Base-by-base conservation (phyloP, 2,113 vertebrate genomes). In the Lontra canadensis region DNA sequence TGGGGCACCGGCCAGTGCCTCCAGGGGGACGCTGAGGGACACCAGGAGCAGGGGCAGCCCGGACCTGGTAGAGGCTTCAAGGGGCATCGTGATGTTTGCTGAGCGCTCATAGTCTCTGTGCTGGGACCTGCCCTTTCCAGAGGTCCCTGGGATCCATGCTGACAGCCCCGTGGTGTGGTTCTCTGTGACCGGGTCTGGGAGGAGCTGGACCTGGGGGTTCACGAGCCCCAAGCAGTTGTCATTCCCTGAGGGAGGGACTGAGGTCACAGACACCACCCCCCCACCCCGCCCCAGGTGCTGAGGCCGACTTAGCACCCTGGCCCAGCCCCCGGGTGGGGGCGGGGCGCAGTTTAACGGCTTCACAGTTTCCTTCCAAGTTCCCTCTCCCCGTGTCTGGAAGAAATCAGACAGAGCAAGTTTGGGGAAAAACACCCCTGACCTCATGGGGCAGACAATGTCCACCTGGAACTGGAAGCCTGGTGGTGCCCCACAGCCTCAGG, bases 21-120 rank as follows among this genome's bases (percentile, higher is more conserved):
- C 5, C 0, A 3, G 34, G 52, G 36, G 71, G 34, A 18, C 18
- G 4, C 6, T 3, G 74, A 76, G 74, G 73, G 74, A 47, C 73
- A 42, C 2, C 1, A 31, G 31, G 25, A 18, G 47, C 89, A 3
- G 47, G 26, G 8, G 26, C 17, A 2, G 67, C 18, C 4, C 6
- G 5, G 49, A 13, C 57, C 12, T 1, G 7, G n/a, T 0, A 2
- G 59, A 55, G 57, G 36, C 73, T 29, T 18, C 1, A 0, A 73
- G 31, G 4, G 67, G 20, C 61, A 6, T 25, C 1, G 0, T 2
- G 84, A 3, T 13, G 47, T 39, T 14, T 42, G 36, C 42, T 1
- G 11, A 29, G 67, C 3, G 34, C 13, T 20, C 1, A 15, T 2
- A 1, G 21, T 20, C 39, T 26, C 26, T 1, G 9, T 0, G 36